Percentiles rank a stretch among this genome's conserved stretches.
Conservation (phyloP, 1,140 invertebrate genomes). For the Battus philenor region DNA sequence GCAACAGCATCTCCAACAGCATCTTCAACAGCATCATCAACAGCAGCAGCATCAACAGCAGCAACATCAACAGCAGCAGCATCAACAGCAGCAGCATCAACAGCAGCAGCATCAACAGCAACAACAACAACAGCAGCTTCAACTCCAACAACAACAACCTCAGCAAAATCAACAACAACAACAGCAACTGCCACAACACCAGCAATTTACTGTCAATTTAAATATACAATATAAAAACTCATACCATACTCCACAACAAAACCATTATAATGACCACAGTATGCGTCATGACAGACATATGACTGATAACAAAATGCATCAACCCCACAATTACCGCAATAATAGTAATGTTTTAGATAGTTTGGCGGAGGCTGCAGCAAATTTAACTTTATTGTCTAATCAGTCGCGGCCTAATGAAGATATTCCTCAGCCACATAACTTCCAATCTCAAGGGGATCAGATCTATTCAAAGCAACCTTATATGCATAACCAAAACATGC, state of each 20-base stretch:
- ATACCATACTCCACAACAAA: conserved; percentile 41
- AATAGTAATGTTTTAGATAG: conserved; percentile 50
- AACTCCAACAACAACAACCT: conserved; percentile 32
- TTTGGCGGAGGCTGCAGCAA: conserved; percentile 58
- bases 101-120: conserved; percentile 42
- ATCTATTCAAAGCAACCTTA: conserved; percentile 41
- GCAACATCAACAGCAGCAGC: conserved; percentile 35
- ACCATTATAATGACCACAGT: conserved; percentile 47
- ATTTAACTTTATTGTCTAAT: conserved; percentile 54
- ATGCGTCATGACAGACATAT: conserved; percentile 41
- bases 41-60: conserved; percentile 30
- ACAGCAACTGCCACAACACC: conserved; percentile 33
- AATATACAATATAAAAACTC: conserved; percentile 49
- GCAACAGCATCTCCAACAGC: conserved; percentile 20
- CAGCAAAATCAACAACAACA: conserved; percentile 39
- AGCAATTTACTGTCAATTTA: conserved; percentile 36
- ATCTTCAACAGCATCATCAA: conserved; percentile 36
- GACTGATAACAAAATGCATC: conserved; percentile 43
- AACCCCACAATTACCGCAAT: conserved; percentile 41
- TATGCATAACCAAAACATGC: conserved; percentile 37
- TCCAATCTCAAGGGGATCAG: conserved; percentile 40
- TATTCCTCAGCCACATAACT: conserved; percentile 34
- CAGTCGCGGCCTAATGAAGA: conserved; percentile 42
- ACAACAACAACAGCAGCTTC: conserved; percentile 32
- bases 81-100: conserved; percentile 32